phyloP scores from a whole-genome alignment of 1,140 invertebrate species.

The Marisa cornuarietis region DNA sequence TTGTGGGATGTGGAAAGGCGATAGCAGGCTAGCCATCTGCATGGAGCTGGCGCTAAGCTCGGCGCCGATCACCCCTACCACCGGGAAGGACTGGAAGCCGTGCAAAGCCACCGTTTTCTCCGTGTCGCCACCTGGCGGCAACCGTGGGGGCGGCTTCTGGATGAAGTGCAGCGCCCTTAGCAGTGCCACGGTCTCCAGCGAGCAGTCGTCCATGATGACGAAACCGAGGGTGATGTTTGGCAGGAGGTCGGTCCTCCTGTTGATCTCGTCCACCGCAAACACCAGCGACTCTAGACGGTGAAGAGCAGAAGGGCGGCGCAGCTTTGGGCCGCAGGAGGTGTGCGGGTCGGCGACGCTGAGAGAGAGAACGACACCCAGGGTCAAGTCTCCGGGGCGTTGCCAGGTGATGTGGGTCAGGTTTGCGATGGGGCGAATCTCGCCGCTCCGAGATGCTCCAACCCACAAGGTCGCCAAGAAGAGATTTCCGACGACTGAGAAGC shows the following conservation, averaged over 20 bases:
- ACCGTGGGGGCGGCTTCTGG: conserved; percentile 6
- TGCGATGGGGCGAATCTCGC: neutral
- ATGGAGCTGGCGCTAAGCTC: conserved; percentile 72
- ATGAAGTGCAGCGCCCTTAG: conserved; percentile 82
- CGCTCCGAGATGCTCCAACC: neutral
- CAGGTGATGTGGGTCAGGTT: neutral
- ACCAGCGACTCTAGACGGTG: conserved; percentile 81
- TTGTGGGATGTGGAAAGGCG: conserved; percentile 75
- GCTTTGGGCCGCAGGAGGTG: conserved; percentile 7
- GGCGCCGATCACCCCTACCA: conserved; percentile 36
- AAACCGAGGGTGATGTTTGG: conserved; percentile 76
- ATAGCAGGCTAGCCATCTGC: conserved; percentile 73
- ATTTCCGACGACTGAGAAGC: neutral
- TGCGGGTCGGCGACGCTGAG: conserved; percentile 28
- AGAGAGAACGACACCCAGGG: conserved; percentile 39
- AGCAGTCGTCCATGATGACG: conserved; percentile 80
- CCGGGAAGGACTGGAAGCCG: conserved; percentile 1
- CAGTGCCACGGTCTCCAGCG: conserved; percentile 78
- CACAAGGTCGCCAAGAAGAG: neutral
- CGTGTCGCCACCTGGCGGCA: neutral
- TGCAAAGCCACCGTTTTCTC: too few relatives aligned
- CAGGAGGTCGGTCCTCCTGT: conserved; percentile 67
- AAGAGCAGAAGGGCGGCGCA: conserved; percentile 68
- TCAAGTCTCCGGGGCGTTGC: conserved; percentile 30
- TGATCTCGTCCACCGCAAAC: conserved; percentile 79